Conservation (phyloP, 2,113 vertebrate species). For the Pipa parva region DNA sequence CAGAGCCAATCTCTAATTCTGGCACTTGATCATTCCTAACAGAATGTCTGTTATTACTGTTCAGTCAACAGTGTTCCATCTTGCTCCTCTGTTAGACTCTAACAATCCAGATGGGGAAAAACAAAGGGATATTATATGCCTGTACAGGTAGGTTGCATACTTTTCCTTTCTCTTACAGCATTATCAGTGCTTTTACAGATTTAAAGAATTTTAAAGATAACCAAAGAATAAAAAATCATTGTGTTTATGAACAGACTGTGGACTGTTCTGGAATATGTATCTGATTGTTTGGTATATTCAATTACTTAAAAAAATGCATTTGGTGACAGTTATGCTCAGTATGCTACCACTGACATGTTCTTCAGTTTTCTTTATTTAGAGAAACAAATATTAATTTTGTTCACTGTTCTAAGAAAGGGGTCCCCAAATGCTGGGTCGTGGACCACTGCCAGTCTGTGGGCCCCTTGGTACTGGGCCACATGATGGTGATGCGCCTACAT, state of each 20-base stretch:
- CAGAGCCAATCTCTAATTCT: constrained; percentile 9
- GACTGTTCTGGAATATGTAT: too few species aligned
- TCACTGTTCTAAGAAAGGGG: too few species aligned
- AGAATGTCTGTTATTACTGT: constrained; percentile 11
- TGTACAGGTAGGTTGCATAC: not conserved
- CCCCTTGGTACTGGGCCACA: too few species aligned
- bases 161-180: not conserved
- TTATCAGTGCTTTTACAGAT: not conserved
- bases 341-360: too few species aligned
- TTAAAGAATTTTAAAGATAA: not conserved
- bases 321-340: too few species aligned
- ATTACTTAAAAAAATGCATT: too few species aligned
- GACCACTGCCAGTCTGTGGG: too few species aligned
- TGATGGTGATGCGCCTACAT: too few species aligned
- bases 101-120: constrained; percentile 5
- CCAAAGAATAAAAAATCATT: not conserved
- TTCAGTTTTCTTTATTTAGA: too few species aligned
- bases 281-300: too few species aligned
- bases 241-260: not conserved
- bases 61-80: not conserved
- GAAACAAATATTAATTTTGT: too few species aligned
- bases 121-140: constrained; percentile 1
- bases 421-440: too few species aligned
- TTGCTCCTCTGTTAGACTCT: constrained; percentile 1
- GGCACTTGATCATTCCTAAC: constrained; percentile 24